phyloP scores from a whole-genome alignment of 2,113 vertebrate species.

The Centropristis striata region DNA sequence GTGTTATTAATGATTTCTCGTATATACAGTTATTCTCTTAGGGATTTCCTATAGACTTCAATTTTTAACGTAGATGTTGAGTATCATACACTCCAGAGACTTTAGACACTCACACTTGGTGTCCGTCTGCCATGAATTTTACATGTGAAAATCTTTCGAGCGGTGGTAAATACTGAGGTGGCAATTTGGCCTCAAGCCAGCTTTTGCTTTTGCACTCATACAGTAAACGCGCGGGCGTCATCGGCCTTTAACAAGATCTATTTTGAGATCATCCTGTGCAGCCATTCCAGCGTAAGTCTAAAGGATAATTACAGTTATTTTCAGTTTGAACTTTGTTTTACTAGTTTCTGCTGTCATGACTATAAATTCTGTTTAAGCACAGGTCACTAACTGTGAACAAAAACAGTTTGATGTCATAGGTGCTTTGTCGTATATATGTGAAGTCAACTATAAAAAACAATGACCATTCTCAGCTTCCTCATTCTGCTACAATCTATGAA shows the following conservation, averaged over 20 bases:
- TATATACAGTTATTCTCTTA: slow-evolving; percentile 20
- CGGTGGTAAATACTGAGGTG: slow-evolving; percentile 19
- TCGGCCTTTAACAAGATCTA: slow-evolving; percentile 7
- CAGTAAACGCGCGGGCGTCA: slow-evolving; percentile 1
- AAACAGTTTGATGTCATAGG: too few relatives aligned
- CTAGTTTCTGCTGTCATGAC: not conserved
- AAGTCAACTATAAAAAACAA: too few relatives aligned
- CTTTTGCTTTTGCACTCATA: slow-evolving; percentile 1
- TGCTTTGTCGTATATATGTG: too few relatives aligned
- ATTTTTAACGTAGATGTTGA: slow-evolving; percentile 22
- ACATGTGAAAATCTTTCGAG: slow-evolving; percentile 28
- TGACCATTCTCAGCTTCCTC: too few relatives aligned
- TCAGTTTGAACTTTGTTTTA: not conserved
- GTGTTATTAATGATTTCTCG: slow-evolving; percentile 18
- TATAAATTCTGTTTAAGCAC: not conserved
- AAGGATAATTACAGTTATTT: slow-evolving; percentile 5
- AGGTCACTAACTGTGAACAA: not conserved
- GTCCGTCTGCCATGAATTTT: slow-evolving; percentile 31
- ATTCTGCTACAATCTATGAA: too few relatives aligned
- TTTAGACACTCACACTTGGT: slow-evolving; percentile 15
- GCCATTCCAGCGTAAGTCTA: not conserved
- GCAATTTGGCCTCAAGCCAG: slow-evolving; percentile 11
- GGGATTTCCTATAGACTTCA: not conserved
- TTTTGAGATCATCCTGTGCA: slow-evolving; percentile 9
- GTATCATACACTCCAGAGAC: slow-evolving; percentile 32